These are phyloP conservation scores for Leiothrix lutea DNA, from an alignment of 2,113 vertebrate genomes.

Conservation along the genomic window DNA sequence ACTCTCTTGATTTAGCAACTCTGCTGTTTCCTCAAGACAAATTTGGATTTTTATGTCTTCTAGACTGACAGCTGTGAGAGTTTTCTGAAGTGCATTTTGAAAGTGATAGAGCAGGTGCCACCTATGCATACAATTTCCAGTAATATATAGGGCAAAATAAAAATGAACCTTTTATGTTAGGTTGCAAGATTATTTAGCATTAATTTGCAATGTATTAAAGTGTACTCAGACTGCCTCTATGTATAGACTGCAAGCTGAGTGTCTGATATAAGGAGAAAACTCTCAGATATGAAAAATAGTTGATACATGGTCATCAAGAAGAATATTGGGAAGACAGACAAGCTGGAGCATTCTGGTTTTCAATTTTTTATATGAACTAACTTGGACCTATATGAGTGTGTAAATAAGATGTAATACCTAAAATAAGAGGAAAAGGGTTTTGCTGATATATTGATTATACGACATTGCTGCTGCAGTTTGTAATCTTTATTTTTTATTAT, in stretches of 20 bases:
- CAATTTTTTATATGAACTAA: neutral
- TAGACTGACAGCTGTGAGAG: neutral
- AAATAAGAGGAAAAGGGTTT: neutral
- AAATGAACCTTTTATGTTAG: neutral
- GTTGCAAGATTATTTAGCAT: neutral
- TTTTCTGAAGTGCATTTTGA: neutral
- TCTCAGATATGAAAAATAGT: neutral
- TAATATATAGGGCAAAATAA: neutral
- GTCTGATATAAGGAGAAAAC: neutral
- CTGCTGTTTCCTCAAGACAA: neutral
- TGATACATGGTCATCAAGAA: neutral
- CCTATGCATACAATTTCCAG: neutral
- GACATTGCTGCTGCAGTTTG: neutral
- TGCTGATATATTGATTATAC: neutral
- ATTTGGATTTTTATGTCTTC: neutral
- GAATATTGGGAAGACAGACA: neutral
- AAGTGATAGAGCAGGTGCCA: neutral
- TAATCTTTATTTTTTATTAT: neutral
- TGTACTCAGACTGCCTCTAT: neutral
- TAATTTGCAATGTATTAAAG: neutral
- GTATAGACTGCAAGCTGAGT: neutral
- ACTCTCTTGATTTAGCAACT: neutral
- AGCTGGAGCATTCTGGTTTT: neutral
- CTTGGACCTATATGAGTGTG: neutral
- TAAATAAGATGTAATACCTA: neutral